Evolutionary conservation across 23 tunicate genomes (phyloP).

Genomic region (Trididemnum clinides): DNA sequence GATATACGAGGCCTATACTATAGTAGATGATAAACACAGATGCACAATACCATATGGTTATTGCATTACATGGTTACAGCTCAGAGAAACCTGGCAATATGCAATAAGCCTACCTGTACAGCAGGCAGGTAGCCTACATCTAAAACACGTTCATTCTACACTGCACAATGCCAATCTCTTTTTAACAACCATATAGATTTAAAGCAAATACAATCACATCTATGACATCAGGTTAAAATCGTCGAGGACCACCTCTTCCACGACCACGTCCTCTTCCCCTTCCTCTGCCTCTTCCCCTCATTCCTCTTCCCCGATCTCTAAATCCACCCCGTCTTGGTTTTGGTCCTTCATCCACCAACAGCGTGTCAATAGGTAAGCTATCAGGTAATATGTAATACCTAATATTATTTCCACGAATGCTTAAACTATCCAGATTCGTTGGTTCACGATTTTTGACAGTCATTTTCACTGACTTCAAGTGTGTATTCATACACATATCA

Average conservation of each 20-base stretch:
- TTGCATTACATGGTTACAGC: no score
- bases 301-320: constrained; percentile 82
- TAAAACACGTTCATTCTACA: no score
- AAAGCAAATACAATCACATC: no score
- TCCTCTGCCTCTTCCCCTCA: constrained; percentile 52
- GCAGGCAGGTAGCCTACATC: no score
- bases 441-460: constrained; percentile 91
- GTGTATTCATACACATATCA: constrained; percentile 97
- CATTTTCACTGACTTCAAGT: constrained; percentile 88
- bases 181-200: no score
- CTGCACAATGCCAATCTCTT: no score
- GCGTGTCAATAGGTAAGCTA: constrained; percentile 76
- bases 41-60: no score
- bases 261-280: constrained; percentile 68
- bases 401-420: constrained; percentile 92
- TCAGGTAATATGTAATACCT: constrained; percentile 89
- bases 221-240: no score
- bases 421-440: constrained; percentile 74
- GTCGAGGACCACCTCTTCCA: constrained; percentile 89
- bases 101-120: no score
- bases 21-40: no score
- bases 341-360: constrained; percentile 97
- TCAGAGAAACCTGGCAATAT: no score
- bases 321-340: constrained; percentile 55
- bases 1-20: no score